Base-by-base conservation (phyloP, 2,113 vertebrate species). In the Alexandromys fortis region DNA sequence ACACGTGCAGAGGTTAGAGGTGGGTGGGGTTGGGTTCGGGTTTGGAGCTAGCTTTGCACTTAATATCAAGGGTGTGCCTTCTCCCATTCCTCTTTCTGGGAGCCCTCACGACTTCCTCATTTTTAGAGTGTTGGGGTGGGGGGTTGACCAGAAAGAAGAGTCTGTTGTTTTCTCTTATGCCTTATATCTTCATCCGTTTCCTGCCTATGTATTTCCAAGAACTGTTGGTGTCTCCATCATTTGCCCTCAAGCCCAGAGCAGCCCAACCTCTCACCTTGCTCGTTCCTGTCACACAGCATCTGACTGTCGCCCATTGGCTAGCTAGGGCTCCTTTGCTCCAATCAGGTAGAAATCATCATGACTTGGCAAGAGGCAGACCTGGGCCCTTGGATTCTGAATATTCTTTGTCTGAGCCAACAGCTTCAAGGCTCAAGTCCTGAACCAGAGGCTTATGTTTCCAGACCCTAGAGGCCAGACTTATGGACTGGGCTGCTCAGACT, bases 201-300 rank as follows among this genome's bases (percentile, higher is more conserved):
- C 91, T 38, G 90, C 49, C 61, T 86, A 49, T 33, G 4, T 79
- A 88, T 85, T 97, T 93, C 79, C 70, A 77, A 92, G 95, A 97
- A 94, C 8, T 58, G 3, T 42, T 75, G n/a, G 14, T 65, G 11
- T 67, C 75, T 89, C 95, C 68, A 91, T 17, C 58, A 30, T 70
- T 42, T 30, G 52, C 38, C 14, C 42, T 33, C 28, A 30, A 61
- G 77, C 67, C 73, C 65, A 81, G 63, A 90, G 58, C 33, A 30
- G 26, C 5, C 28, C 7, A 38, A 7, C 22, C 87, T 58, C 61
- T n/a, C 65, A 68, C 91, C 77, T 95, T 94, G 86, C 91, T 58
- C 82, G 47, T 55, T 4, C 93, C 81, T 63, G 45, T 61, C 19
- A 14, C 26, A 30, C 49, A 70, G 35, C 35, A 72, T n/a, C 85